A percentile compares a stretch with the other conserved stretches of the same genome.
Evolutionary conservation across 2,797 vertebrate species (phyloP).

Genomic region (Hapalemur alaotrensis): DNA sequence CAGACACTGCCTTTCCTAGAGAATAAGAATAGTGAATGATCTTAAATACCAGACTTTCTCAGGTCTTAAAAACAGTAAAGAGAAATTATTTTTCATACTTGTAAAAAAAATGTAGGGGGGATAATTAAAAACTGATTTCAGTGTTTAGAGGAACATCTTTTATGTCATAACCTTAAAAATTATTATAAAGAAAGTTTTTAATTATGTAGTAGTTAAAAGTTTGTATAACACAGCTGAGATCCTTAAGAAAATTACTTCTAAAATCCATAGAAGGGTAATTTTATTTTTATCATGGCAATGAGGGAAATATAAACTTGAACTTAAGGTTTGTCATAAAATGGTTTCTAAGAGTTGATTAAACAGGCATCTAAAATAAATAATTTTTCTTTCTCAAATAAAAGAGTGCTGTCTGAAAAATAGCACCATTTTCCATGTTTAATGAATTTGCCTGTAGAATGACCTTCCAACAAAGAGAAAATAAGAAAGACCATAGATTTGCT

Average conservation of each 20-base stretch:
- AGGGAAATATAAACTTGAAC: neutral
- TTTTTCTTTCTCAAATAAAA: neutral
- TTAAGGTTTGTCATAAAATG: neutral
- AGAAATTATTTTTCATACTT: neutral
- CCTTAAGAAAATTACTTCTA: neutral
- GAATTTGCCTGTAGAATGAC: neutral
- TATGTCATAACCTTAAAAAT: neutral
- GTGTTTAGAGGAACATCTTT: constrained; percentile 9
- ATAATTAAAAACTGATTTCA: neutral
- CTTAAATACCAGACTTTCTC: neutral
- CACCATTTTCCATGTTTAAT: neutral
- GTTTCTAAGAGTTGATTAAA: constrained; percentile 32
- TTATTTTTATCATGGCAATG: neutral
- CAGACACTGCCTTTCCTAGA: neutral
- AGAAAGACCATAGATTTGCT: constrained; percentile 12
- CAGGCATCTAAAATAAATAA: neutral
- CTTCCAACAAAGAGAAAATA: constrained; percentile 12
- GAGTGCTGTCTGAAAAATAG: neutral
- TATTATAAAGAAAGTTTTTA: neutral
- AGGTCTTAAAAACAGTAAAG: neutral
- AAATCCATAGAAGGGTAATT: neutral
- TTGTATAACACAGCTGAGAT: neutral
- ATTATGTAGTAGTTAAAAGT: neutral
- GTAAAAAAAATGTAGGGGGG: neutral
- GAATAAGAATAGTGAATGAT: neutral